A percentile compares a stretch with the other conserved stretches of the same genome.
Conservation (phyloP, 2,888 invertebrate genomes). For the Pristionchus arcanus region DNA sequence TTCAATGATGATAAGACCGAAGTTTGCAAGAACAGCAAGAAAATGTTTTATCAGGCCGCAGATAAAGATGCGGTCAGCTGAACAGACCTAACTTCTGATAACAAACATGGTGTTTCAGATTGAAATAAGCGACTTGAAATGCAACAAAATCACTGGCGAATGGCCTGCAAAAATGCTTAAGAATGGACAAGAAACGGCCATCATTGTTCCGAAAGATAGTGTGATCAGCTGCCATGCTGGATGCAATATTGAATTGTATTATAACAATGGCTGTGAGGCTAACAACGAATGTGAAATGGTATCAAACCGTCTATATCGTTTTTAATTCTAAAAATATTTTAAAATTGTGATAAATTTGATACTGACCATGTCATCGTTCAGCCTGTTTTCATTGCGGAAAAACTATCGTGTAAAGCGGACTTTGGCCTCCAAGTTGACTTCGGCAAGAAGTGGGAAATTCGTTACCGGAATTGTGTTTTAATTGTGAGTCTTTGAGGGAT, state of each 20-base stretch:
- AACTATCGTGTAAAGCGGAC: neutral
- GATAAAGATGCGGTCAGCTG: neutral
- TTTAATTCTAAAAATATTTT: no score
- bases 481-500: neutral
- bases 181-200: neutral
- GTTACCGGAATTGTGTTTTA: neutral
- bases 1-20: neutral
- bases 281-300: neutral
- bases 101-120: neutral
- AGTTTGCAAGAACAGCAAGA: neutral
- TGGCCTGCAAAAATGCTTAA: neutral
- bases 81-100: neutral
- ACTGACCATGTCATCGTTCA: neutral
- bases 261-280: neutral
- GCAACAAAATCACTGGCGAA: neutral
- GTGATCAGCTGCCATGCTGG: neutral
- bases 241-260: neutral
- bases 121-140: neutral
- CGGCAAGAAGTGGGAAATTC: neutral
- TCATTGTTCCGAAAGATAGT: neutral
- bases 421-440: neutral
- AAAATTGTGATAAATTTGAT: no score
- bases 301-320: neutral
- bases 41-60: neutral
- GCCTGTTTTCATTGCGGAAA: neutral